Evolutionary conservation across 2,888 invertebrate species (phyloP).

Genomic region (Branchinecta sandiegonensis): DNA sequence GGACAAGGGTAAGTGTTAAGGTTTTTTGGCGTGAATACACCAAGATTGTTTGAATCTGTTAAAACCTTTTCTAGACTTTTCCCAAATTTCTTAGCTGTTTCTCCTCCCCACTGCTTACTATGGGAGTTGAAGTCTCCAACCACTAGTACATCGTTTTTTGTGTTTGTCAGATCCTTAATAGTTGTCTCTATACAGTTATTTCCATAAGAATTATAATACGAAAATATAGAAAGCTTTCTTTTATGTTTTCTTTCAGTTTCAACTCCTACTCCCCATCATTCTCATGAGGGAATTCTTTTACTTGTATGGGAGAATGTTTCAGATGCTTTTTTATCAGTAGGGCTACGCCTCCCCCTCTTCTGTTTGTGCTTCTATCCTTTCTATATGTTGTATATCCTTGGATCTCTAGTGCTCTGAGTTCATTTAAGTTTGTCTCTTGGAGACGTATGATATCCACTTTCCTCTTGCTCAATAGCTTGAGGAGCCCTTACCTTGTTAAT

Average conservation of each 20-base stretch:
- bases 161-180: not conserved
- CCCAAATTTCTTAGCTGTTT: not conserved
- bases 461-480: not conserved
- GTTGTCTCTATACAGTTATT: not conserved
- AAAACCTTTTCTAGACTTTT: not conserved
- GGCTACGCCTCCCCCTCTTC: too few relatives aligned
- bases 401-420: not conserved
- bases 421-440: constrained; percentile 7
- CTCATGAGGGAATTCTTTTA: not conserved
- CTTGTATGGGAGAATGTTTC: too few relatives aligned
- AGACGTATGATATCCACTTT: constrained; percentile 2
- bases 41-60: not conserved
- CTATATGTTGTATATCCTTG: not conserved
- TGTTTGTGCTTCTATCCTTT: too few relatives aligned
- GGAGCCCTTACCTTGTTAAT: not conserved
- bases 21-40: not conserved
- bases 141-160: constrained; percentile 3
- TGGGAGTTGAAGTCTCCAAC: not conserved
- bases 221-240: not conserved
- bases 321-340: too few relatives aligned
- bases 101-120: not conserved
- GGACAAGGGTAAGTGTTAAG: not conserved
- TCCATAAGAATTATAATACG: not conserved
- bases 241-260: not conserved
- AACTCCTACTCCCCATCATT: not conserved